These are phyloP conservation scores for Corythornis cristatus DNA, from an alignment of 2,113 vertebrate species.

Conservation along the genomic window DNA sequence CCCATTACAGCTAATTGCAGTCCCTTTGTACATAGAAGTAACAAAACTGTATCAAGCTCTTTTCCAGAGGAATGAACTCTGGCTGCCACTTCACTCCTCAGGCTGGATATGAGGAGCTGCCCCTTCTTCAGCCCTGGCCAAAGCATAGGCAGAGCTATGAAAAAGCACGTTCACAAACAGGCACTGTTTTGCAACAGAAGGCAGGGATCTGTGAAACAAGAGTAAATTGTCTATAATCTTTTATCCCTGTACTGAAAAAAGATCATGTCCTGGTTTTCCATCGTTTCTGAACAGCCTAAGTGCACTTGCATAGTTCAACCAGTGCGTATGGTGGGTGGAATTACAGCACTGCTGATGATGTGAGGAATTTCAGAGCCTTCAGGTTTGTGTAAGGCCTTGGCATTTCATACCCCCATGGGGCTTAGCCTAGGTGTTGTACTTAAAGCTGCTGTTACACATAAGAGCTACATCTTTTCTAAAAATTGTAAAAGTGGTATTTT, in stretches of 20 bases:
- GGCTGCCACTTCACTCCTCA: not conserved
- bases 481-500: not conserved
- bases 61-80: not conserved
- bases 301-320: not conserved
- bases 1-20: not conserved
- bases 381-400: not conserved
- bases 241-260: not conserved
- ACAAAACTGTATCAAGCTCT: not conserved
- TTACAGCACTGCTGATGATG: not conserved
- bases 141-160: not conserved
- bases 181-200: not conserved
- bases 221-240: not conserved
- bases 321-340: not conserved
- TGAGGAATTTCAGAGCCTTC: not conserved
- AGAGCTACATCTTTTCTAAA: not conserved
- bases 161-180: not conserved
- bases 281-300: not conserved
- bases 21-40: conserved; percentile 8
- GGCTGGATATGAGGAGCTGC: not conserved
- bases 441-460: not conserved
- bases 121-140: not conserved
- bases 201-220: not conserved
- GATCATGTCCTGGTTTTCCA: not conserved
- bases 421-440: not conserved
- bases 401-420: not conserved